Conservation (phyloP, 2,888 invertebrate species). For the Heteromyza rotundicornis region DNA sequence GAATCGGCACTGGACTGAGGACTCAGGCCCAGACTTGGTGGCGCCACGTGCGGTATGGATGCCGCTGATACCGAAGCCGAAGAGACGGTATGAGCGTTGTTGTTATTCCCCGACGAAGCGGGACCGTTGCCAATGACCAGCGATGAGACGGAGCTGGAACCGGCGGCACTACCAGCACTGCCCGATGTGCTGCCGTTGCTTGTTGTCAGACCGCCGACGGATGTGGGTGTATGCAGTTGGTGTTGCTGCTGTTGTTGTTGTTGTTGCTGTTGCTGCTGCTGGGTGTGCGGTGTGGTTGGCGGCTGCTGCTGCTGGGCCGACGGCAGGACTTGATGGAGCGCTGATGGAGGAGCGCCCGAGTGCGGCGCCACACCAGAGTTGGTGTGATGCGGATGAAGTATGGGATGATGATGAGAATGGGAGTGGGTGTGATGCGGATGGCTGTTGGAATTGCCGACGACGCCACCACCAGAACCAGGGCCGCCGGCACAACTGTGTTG, state of each 20-base stretch:
- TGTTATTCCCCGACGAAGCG: constrained; percentile 44
- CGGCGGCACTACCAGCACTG: constrained; percentile 39
- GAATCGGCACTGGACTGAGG: constrained; percentile 62
- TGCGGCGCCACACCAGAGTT: constrained; percentile 20
- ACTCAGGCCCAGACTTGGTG: constrained; percentile 59
- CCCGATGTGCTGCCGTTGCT: constrained; percentile 42
- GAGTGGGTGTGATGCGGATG: constrained; percentile 35
- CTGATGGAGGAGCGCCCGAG: constrained; percentile 17
- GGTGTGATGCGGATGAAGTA: constrained; percentile 22
- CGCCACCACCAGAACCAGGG: constrained; percentile 67
- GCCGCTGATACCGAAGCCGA: constrained; percentile 36
- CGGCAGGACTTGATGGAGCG: neutral
- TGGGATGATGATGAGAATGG: constrained; percentile 26
- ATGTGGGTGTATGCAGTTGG: constrained; percentile 29
- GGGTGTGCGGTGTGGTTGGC: constrained; percentile 26
- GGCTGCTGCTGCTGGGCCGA: constrained; percentile 14
- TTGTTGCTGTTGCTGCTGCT: neutral
- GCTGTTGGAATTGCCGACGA: constrained; percentile 47
- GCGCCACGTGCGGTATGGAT: constrained; percentile 47
- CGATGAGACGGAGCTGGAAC: constrained; percentile 33
- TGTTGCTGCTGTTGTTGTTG: constrained; percentile 11
- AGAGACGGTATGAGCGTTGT: constrained; percentile 38
- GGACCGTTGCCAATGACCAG: constrained; percentile 58
- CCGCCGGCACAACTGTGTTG: constrained; percentile 76
- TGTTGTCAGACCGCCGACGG: constrained; percentile 31